Percentiles rank a stretch among this genome's conserved stretches.
Conservation (phyloP, 53 echinoderm and acorn worm species). For the Echinometra lucunter region DNA sequence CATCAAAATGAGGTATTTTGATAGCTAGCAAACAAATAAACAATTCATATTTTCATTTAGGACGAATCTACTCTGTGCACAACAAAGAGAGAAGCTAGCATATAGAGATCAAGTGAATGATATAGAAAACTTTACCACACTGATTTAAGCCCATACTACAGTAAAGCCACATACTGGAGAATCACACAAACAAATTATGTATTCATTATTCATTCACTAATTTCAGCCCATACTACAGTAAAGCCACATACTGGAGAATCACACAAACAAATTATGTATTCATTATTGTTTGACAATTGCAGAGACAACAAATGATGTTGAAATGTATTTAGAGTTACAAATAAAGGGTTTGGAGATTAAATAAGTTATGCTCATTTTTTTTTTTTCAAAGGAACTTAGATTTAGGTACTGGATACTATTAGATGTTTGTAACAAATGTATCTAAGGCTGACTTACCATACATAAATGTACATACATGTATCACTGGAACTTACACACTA, state of each 20-base stretch:
- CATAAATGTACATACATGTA: background rate
- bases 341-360: background rate
- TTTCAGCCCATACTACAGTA: background rate
- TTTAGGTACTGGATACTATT: background rate
- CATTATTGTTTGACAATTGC: background rate
- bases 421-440: background rate
- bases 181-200: background rate
- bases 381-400: background rate
- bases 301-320: background rate
- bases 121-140: background rate
- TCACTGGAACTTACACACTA: too few relatives aligned
- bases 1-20: background rate
- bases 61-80: background rate
- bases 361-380: background rate
- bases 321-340: background rate
- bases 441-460: background rate
- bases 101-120: background rate
- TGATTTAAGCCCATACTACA: conserved; percentile 12
- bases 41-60: background rate
- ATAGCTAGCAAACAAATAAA: background rate
- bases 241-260: background rate
- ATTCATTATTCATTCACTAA: too few relatives aligned
- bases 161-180: background rate
- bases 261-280: background rate
- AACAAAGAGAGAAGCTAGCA: background rate